A percentile compares a stretch with the other conserved stretches of the same genome.
Conservation (phyloP, 2,113 vertebrate species). For the Heterochromis multidens region DNA sequence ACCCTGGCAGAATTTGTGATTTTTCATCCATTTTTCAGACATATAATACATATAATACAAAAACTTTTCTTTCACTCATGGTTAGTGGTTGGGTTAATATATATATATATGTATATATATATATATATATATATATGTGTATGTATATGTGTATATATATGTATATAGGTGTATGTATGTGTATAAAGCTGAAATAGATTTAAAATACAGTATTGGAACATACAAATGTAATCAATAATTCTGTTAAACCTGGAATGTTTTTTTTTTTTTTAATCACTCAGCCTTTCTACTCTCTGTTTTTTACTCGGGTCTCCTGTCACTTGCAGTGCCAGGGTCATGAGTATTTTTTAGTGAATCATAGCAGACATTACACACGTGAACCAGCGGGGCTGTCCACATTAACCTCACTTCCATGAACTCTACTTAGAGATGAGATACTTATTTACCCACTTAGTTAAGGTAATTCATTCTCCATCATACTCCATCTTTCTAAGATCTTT, state of each 20-base stretch:
- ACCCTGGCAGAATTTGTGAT: too few relatives aligned
- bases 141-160: too few relatives aligned
- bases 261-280: background rate
- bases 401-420: constrained; percentile 23
- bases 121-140: too few relatives aligned
- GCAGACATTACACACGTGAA: constrained; percentile 35
- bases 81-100: too few relatives aligned
- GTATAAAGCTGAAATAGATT: background rate
- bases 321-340: background rate
- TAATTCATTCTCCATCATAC: background rate
- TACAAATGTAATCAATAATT: background rate
- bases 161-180: too few relatives aligned
- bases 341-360: constrained; percentile 22
- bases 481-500: background rate
- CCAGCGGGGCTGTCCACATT: background rate
- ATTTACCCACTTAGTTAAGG: background rate
- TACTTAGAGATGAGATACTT: background rate
- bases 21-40: too few relatives aligned
- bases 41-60: too few relatives aligned
- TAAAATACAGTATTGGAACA: background rate
- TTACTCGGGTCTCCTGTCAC: background rate
- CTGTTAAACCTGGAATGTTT: constrained; percentile 1
- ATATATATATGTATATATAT: too few relatives aligned
- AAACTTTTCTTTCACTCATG: too few relatives aligned
- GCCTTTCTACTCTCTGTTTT: background rate